Percentiles rank a stretch among this genome's conserved stretches.
Evolutionary conservation across 1,140 invertebrate genomes (phyloP).

Genomic region (Drosophila athabasca): DNA sequence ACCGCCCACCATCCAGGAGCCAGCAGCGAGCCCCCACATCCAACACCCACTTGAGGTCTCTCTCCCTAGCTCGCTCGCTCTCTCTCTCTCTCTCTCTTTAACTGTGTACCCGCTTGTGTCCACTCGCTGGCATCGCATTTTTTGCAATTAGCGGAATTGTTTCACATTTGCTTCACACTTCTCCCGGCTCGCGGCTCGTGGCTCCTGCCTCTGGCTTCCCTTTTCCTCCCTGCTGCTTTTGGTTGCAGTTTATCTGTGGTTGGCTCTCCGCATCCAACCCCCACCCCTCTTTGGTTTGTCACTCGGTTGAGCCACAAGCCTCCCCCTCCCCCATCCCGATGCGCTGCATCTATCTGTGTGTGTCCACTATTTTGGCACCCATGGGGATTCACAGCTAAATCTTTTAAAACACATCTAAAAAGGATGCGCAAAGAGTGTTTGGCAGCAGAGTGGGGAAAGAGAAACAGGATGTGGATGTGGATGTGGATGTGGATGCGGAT

Average conservation of each 20-base stretch:
- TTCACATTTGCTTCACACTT: slow-evolving; percentile 70
- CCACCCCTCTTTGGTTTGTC: slow-evolving; percentile 24
- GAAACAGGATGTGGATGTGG: not conserved
- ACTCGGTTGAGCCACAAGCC: slow-evolving; percentile 17
- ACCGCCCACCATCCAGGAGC: not conserved
- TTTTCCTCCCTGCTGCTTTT: not conserved
- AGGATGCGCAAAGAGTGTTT: slow-evolving; percentile 16
- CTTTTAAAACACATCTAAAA: slow-evolving; percentile 79
- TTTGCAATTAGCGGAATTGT: slow-evolving; percentile 81
- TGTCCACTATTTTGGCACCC: slow-evolving; percentile 66
- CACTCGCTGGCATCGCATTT: slow-evolving; percentile 41
- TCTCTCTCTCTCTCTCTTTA: not conserved
- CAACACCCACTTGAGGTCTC: not conserved
- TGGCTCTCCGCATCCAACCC: slow-evolving; percentile 14
- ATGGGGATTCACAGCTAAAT: slow-evolving; percentile 62
- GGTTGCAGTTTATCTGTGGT: slow-evolving; percentile 74
- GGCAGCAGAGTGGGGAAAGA: not conserved
- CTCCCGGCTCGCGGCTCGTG: not conserved
- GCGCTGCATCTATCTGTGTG: slow-evolving; percentile 6
- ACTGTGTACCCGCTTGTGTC: not conserved
- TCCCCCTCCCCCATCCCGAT: not conserved
- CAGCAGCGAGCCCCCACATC: too few relatives aligned
- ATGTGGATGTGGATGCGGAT: too few relatives aligned
- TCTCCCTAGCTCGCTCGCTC: not conserved
- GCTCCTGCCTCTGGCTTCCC: not conserved